Conservation (phyloP, 2,888 invertebrate genomes). For the Ctena decussata region DNA sequence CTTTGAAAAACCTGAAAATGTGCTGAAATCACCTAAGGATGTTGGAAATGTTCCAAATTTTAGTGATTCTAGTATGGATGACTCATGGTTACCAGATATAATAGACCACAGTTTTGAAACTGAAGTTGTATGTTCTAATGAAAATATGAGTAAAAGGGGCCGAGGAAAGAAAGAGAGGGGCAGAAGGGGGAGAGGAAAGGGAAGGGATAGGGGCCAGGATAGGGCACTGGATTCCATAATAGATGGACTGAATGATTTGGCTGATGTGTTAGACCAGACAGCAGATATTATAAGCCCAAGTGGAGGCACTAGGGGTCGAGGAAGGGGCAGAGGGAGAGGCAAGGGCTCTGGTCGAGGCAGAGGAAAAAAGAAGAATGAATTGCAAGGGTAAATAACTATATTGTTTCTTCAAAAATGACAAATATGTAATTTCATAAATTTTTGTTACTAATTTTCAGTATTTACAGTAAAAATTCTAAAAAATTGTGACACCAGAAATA, state of each 20-base stretch:
- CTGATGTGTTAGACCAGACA: too few relatives aligned
- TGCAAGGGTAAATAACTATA: too few relatives aligned
- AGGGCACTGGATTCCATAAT: too few relatives aligned
- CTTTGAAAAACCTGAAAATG: background rate
- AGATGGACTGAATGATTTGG: too few relatives aligned
- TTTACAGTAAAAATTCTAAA: too few relatives aligned
- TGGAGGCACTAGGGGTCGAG: conserved; percentile 4
- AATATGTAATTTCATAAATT: too few relatives aligned
- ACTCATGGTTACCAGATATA: background rate
- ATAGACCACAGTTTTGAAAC: background rate
- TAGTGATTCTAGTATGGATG: background rate
- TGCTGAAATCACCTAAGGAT: background rate
- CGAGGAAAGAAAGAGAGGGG: background rate
- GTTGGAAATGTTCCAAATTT: background rate
- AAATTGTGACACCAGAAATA: too few relatives aligned
- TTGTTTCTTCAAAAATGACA: too few relatives aligned
- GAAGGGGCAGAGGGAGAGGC: conserved; percentile 15
- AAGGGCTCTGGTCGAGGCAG: conserved; percentile 6
- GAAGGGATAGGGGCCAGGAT: too few relatives aligned
- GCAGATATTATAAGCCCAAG: background rate
- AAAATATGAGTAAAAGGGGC: background rate
- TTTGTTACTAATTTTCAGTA: too few relatives aligned
- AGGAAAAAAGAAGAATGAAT: conserved; percentile 23
- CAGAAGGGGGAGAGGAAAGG: too few relatives aligned
- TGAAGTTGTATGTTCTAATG: background rate